Evolutionary conservation across 2,113 vertebrate genomes (phyloP), one percentile per base, ranked within the genome.

Genomic region (Vulpes vulpes): DNA sequence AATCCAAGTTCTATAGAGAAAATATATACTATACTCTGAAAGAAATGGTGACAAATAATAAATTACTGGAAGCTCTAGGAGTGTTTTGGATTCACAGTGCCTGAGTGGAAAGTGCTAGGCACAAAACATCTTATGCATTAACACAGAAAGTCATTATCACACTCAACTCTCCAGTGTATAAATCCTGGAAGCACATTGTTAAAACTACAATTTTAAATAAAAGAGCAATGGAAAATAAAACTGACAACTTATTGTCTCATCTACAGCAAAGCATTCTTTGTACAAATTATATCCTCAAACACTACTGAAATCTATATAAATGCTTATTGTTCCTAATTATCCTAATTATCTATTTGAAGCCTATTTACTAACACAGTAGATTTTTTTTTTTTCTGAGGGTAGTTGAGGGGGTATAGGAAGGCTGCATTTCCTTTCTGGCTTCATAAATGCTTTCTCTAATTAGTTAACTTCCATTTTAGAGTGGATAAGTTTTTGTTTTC

Each of bases 391-490:
- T 79, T 27, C 8, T 74, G 57, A 67, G 8, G 11, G 3, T 60
- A 38, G 30, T 49, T 2, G 71, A 81, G 10, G 2, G 32, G 8
- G 3, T 92, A 57, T 43, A 35, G 12, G 55, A 82, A 91, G 22
- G 8, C 23, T 57, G 1, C 19, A 11, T 87, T 93, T 76, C 53
- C 85, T 91, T 74, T 96, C 81, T 96, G 94, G 32, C 64, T 97
- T 96, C 71, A 76, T 81, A 88, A 89, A 96, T 80, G 30, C 38
- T 91, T 89, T 89, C 32, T 22, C 11, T 91, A 95, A 89, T 96
- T 94, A 91, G 59, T 71, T 73, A 96, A 71, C 78, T 82, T 96
- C 35, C 71, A 85, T 95, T 95, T 84, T 84, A 82, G 76, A 86
- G 57, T 67, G 19, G 11, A 30, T 73, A 92, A 67, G 57, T 93